A percentile compares a stretch with the other conserved stretches of the same genome.
phyloP scores from a whole-genome alignment of 2,113 vertebrate genomes.

The Indicator maculatus region DNA sequence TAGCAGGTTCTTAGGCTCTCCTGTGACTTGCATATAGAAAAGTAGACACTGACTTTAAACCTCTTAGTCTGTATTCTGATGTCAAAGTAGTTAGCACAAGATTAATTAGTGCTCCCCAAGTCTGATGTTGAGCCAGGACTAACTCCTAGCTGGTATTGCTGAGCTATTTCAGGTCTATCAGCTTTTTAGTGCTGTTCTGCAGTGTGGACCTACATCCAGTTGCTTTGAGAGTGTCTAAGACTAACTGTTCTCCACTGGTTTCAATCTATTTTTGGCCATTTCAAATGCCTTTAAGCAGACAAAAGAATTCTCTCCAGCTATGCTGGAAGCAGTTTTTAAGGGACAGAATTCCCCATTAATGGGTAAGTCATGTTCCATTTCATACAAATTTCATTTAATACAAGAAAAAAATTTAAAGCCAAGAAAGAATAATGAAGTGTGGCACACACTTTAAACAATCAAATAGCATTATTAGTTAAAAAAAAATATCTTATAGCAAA shows the following conservation, averaged over 20 bases:
- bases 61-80: background rate
- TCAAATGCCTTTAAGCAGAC: background rate
- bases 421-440: background rate
- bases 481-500: background rate
- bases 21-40: background rate
- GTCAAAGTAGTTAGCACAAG: background rate
- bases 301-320: background rate
- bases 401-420: background rate
- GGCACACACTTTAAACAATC: background rate
- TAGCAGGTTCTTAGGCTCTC: background rate
- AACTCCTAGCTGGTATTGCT: background rate
- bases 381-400: background rate
- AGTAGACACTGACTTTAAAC: background rate
- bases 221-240: background rate
- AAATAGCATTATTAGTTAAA: background rate
- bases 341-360: background rate
- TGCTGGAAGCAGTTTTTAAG: background rate
- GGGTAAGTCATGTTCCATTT: background rate
- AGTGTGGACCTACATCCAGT: background rate
- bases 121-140: background rate
- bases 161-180: background rate
- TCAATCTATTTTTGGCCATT: background rate
- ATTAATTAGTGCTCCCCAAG: background rate
- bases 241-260: background rate
- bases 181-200: background rate